Evolutionary conservation across 2,888 invertebrate species (phyloP), one percentile per base, ranked within the genome.

Genomic region (Drosophila fungiperda): DNA sequence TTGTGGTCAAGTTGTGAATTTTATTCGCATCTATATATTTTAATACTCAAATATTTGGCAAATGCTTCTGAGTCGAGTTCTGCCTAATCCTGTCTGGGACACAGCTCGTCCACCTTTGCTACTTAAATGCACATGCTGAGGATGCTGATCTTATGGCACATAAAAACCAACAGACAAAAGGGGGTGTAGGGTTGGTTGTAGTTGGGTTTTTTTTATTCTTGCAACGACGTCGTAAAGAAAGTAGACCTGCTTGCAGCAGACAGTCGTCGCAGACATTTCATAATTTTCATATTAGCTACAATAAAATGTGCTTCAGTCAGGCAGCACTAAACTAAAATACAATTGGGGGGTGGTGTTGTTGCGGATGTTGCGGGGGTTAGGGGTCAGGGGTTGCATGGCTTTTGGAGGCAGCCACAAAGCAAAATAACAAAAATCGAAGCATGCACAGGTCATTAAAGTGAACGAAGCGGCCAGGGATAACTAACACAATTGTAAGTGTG

Each of bases 201-300:
- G 32, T 11, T 6, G 11, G 17, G 5, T 15, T 26, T 26, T 15
- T 20, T 23, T 20, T 20, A 45, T 36, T 1, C 63, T 66, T 23
- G 63, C 32, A n/a, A 42, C 52, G 58, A 36, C 49, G 53, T 77
- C 77, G 64, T 81, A 77, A 77, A 78, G 53, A 42, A 62, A 58
- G 66, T 63, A 61, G 59, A 71, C 57, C 66, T 70, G 61, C 62
- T 68, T 62, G 65, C 36, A 38, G 58, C 45, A 45, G 45, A 45
- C 45, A 45, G 40, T 61, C 68, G 45, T 58, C 55, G 55, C 59
- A 75, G 59, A 59, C 55, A 63, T 67, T 80, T 76, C 87, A 89
- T 89, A 84, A 89, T 89, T 87, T 86, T 75, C 70, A 72, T 81
- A 89, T 83, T 87, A 89, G 75, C 80, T 59, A 69, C 82, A 85